Base-by-base conservation (phyloP, 2,113 vertebrate genomes). In the Phoxinus phoxinus region DNA sequence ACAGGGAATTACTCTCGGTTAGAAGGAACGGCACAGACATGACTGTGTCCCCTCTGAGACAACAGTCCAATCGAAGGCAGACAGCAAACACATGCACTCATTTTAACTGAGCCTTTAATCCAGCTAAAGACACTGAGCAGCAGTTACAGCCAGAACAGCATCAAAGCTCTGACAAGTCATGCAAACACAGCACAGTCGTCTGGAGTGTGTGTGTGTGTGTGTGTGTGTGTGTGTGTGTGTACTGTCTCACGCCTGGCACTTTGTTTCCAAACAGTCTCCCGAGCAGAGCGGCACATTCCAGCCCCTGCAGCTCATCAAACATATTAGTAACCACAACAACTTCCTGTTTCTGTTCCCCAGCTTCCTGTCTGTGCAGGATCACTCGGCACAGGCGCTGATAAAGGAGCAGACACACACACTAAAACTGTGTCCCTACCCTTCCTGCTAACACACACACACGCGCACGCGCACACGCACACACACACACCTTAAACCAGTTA, bases 251-350 rank as follows among this genome's bases (percentile, higher is more conserved):
- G 72, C 53, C 69, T 81, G 75, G 75, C 59, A 78, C 67, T 84
- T 30, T 27, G 17, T 72, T 85, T 59, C 84, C 17, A 58, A 85
- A 69, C 73, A 77, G 6, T 25, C n/a, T 17, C 35, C 17, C 1
- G 51, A 69, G 73, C 61, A 75, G 53, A 80, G 41, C 61, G 44
- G 81, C 81, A 86, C 85, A 88, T 73, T 61, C 84, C 69, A 41
- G 71, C 67, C 63, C 32, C 91, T 94, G 91, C 89, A 92, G 87
- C 89, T 93, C 90, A 91, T 95, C 93, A 94, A 91, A 92, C 88
- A 89, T 90, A 92, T 91, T 84, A 90, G 90, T 89, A 91, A 94
- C 92, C 91, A 91, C 93, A 95, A 95, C 93, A 93, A 95, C 95
- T 95, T 95, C 94, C 94, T 90, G 87, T 94, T 94, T 91, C 91